Conservation (phyloP, 2,888 invertebrate genomes). For the Lordiphosa andalusiaca region DNA sequence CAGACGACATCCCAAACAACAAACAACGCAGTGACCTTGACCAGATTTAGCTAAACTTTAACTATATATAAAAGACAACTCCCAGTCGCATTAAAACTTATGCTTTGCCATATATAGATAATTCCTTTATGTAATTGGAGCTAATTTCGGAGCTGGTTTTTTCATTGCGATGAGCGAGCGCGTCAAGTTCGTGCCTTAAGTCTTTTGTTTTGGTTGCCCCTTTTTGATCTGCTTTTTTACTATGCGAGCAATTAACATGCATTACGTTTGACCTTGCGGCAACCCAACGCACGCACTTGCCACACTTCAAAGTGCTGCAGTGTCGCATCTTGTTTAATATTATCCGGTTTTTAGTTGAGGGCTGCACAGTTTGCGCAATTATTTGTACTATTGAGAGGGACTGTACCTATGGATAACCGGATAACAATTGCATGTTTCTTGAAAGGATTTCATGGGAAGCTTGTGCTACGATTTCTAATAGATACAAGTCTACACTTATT, state of each 20-base stretch:
- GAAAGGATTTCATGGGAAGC: no score
- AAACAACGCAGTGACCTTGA: slow-evolving; percentile 8
- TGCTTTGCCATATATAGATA: not conserved
- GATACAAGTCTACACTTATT: no score
- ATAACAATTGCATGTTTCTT: no score
- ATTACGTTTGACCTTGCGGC: slow-evolving; percentile 38
- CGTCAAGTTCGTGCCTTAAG: slow-evolving; percentile 57
- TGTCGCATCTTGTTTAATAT: slow-evolving; percentile 1
- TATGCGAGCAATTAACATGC: slow-evolving; percentile 32
- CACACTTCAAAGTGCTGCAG: slow-evolving; percentile 1
- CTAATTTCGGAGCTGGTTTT: slow-evolving; percentile 7
- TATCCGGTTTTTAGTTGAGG: slow-evolving; percentile 3
- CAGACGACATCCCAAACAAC: slow-evolving; percentile 25
- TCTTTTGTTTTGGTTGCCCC: slow-evolving; percentile 48
- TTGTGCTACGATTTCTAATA: no score
- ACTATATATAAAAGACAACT: slow-evolving; percentile 5
- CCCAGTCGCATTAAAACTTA: slow-evolving; percentile 2
- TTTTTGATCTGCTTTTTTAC: slow-evolving; percentile 15
- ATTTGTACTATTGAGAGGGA: not conserved
- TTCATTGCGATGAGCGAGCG: slow-evolving; percentile 13
- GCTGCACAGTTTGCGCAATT: slow-evolving; percentile 4
- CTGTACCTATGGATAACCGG: not conserved
- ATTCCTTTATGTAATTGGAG: slow-evolving; percentile 11
- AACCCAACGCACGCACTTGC: slow-evolving; percentile 15
- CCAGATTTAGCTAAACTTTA: slow-evolving; percentile 6